phyloP scores from a whole-genome alignment of 2,888 invertebrate genomes.

The Acleris laterana region DNA sequence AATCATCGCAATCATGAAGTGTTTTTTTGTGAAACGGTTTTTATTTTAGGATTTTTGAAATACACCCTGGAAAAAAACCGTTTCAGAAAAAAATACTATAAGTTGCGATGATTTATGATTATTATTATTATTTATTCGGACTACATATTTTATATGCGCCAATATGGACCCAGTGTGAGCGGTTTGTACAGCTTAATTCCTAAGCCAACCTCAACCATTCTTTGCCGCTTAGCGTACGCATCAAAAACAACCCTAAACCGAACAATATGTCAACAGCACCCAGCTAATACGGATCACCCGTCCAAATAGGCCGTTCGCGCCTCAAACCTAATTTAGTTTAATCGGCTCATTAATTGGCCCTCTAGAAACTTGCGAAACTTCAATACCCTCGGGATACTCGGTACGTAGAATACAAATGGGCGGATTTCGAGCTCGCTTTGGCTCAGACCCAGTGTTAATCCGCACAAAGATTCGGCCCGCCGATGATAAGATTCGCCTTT shows the following conservation, averaged over 20 bases:
- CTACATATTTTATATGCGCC: too few relatives aligned
- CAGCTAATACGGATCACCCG: slow-evolving; percentile 41
- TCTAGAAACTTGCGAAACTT: slow-evolving; percentile 69
- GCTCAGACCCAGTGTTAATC: slow-evolving; percentile 39
- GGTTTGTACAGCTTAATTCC: slow-evolving; percentile 18
- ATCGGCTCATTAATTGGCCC: slow-evolving; percentile 78
- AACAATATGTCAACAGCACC: slow-evolving; percentile 42
- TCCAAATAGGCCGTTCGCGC: slow-evolving; percentile 64
- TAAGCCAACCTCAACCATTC: slow-evolving; percentile 30
- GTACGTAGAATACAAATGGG: slow-evolving; percentile 65
- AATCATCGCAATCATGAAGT: too few relatives aligned
- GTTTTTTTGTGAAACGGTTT: too few relatives aligned
- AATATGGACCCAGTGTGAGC: too few relatives aligned
- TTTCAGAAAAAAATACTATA: too few relatives aligned
- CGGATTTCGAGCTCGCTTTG: slow-evolving; percentile 51
- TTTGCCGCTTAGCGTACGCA: slow-evolving; percentile 22
- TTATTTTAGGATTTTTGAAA: too few relatives aligned
- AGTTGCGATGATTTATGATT: too few relatives aligned
- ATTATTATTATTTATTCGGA: too few relatives aligned
- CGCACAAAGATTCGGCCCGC: slow-evolving; percentile 29
- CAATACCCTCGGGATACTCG: slow-evolving; percentile 59
- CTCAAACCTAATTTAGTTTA: slow-evolving; percentile 75
- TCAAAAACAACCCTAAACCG: slow-evolving; percentile 38
- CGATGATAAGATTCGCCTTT: slow-evolving; percentile 34
- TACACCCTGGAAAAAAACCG: too few relatives aligned